Conservation (phyloP, 2,888 invertebrate species). For the Dusona sp. region DNA sequence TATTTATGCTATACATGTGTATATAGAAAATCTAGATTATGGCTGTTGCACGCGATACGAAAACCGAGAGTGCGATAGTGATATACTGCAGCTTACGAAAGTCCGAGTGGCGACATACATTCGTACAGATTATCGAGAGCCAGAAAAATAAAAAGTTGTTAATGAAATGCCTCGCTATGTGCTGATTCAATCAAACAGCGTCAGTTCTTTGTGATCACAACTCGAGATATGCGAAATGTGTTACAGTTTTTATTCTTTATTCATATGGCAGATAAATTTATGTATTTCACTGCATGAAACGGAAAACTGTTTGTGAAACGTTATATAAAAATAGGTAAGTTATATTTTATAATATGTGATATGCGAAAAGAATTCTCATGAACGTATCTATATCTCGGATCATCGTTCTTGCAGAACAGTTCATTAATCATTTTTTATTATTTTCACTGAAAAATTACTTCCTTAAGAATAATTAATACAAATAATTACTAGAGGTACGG, state of each 20-base stretch:
- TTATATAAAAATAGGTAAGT: neutral
- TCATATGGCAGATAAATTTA: neutral
- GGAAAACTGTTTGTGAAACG: neutral
- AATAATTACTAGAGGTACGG: neutral
- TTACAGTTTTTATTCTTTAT: conserved; percentile 4
- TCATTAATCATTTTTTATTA: neutral
- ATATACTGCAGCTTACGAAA: neutral
- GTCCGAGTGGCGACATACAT: conserved; percentile 14
- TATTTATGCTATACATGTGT: conserved; percentile 17
- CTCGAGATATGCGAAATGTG: neutral
- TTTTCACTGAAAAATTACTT: neutral
- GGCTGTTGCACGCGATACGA: conserved; percentile 51
- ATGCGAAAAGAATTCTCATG: neutral
- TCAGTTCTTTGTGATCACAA: neutral
- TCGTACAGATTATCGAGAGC: conserved; percentile 44
- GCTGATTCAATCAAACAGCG: conserved; percentile 14
- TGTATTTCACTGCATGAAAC: neutral
- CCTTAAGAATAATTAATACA: neutral
- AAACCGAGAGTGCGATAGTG: conserved; percentile 9
- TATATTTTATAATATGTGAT: neutral
- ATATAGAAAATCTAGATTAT: neutral
- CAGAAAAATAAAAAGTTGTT: neutral
- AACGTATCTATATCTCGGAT: neutral
- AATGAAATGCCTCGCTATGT: conserved; percentile 25
- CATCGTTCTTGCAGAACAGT: neutral